Conservation (phyloP, 2,888 invertebrate genomes). For the Yponomeuta malinellus region DNA sequence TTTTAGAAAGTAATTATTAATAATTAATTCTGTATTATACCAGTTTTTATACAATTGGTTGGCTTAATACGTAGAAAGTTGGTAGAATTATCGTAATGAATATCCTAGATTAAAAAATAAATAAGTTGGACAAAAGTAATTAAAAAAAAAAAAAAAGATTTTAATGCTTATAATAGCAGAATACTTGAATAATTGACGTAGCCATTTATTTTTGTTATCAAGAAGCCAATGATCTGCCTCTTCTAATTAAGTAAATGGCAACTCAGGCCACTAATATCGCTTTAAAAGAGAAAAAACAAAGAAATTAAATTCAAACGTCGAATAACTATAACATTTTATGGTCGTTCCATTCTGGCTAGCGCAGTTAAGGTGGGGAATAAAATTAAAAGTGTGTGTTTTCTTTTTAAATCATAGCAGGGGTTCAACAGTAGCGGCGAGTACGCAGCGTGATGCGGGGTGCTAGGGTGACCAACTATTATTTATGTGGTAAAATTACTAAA, state of each 20-base stretch:
- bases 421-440: constrained; percentile 60
- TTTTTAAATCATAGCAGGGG: constrained; percentile 53
- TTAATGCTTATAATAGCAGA: too few relatives aligned
- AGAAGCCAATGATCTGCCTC: constrained; percentile 33
- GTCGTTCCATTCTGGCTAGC: constrained; percentile 33
- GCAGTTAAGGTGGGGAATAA: constrained; percentile 19
- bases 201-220: constrained; percentile 29
- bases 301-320: constrained; percentile 25
- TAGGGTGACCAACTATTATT: constrained; percentile 40
- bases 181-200: too few relatives aligned
- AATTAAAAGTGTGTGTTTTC: constrained; percentile 34
- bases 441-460: constrained; percentile 54
- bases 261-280: constrained; percentile 26
- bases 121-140: too few relatives aligned
- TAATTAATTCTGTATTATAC: too few relatives aligned
- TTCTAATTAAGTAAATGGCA: constrained; percentile 40
- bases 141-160: too few relatives aligned
- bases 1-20: too few relatives aligned
- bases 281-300: constrained; percentile 31
- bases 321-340: constrained; percentile 19
- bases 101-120: too few relatives aligned
- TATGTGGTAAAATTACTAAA: background rate
- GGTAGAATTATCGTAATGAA: too few relatives aligned
- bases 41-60: too few relatives aligned
- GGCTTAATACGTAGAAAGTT: too few relatives aligned